Percentiles rank a stretch among this genome's conserved stretches.
Conservation (phyloP, 2,113 vertebrate genomes). For the Poicephalus meyeri region DNA sequence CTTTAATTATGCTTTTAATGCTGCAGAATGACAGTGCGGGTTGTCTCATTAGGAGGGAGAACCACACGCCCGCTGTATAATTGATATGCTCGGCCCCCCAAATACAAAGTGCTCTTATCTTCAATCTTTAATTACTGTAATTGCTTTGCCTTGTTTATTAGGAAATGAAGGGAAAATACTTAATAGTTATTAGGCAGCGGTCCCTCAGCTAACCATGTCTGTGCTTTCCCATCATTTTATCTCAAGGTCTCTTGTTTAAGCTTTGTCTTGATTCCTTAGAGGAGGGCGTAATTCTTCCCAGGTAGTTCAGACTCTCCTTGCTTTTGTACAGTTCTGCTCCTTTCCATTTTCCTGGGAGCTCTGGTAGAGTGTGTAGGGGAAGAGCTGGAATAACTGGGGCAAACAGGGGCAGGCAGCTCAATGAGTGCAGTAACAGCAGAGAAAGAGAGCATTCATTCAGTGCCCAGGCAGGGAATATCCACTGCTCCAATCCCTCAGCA, state of each 20-base stretch:
- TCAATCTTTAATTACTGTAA: conserved; percentile 58
- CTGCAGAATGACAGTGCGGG: not conserved
- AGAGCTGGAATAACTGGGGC: not conserved
- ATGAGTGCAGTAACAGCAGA: fast-evolving
- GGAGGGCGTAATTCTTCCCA: not conserved
- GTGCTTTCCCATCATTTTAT: not conserved
- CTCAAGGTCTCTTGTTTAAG: not conserved
- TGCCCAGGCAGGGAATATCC: not conserved
- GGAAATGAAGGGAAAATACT: not conserved
- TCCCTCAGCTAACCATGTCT: not conserved
- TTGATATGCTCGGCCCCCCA: conserved; percentile 28
- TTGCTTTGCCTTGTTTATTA: conserved; percentile 41
- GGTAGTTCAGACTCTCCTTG: not conserved
- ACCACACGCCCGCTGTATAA: not conserved
- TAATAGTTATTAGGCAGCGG: not conserved
- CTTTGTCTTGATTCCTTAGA: not conserved
- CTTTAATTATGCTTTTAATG: not conserved
- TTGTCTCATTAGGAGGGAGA: conserved; percentile 34
- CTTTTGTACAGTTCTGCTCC: not conserved
- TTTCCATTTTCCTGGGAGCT: not conserved
- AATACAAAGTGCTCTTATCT: conserved; percentile 44
- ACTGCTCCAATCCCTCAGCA: not conserved
- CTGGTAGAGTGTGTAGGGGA: fast-evolving
- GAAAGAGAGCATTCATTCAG: not conserved
- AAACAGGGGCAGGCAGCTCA: not conserved